These are phyloP conservation scores for Muschampia plurimacula DNA, from an alignment of 2,888 invertebrate species.

Conservation along the genomic window DNA sequence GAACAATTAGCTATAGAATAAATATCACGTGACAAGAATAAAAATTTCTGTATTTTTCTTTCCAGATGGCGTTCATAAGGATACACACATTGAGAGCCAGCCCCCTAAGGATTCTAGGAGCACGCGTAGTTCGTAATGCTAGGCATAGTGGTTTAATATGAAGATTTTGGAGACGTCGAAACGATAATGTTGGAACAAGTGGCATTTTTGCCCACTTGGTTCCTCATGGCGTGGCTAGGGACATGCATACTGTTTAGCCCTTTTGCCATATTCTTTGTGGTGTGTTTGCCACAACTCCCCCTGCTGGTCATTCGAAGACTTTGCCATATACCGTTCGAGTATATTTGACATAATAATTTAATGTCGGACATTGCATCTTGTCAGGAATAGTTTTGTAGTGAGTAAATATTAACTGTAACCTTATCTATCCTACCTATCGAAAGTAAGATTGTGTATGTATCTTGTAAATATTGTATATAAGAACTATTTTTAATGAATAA, in stretches of 20 bases:
- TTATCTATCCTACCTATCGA: not conserved
- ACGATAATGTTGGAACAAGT: slow-evolving; percentile 76
- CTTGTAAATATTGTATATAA: slow-evolving; percentile 43
- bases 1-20: too few species aligned
- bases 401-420: slow-evolving; percentile 17
- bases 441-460: slow-evolving; percentile 37
- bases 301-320: slow-evolving; percentile 88
- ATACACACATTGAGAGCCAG: slow-evolving; percentile 59
- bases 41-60: slow-evolving; percentile 58
- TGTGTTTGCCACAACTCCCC: slow-evolving; percentile 89
- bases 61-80: slow-evolving; percentile 81
- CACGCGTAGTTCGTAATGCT: slow-evolving; percentile 37
- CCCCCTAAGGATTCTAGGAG: slow-evolving; percentile 20
- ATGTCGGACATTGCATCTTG: slow-evolving; percentile 31
- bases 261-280: slow-evolving; percentile 87
- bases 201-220: slow-evolving; percentile 82
- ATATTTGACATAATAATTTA: slow-evolving; percentile 74
- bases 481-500: slow-evolving; percentile 33
- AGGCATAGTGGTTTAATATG: slow-evolving; percentile 55
- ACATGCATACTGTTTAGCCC: slow-evolving; percentile 89
- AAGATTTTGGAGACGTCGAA: slow-evolving; percentile 57
- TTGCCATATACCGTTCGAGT: slow-evolving; percentile 88
- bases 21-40: not conserved
- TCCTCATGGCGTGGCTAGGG: slow-evolving; percentile 87
- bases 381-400: slow-evolving; percentile 6